Evolutionary conservation across 2,888 invertebrate species (phyloP), one percentile per base, ranked within the genome.

Genomic region (Eupithecia subumbrata): DNA sequence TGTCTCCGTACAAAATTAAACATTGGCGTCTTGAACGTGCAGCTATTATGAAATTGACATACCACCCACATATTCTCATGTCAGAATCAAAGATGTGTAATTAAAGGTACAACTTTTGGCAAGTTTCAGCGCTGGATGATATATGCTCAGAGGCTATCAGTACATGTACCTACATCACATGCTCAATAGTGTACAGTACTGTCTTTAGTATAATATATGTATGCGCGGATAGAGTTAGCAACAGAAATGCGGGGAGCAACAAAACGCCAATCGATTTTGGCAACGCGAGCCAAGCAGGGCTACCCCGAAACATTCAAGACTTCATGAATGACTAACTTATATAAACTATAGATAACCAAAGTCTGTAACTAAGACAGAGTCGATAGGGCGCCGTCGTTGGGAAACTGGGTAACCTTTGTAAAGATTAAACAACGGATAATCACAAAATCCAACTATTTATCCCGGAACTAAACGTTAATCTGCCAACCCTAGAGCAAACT

Each of bases 191-290:
- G 75, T 73, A 70, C 72, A 79, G 78, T 76, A 72, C 9, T 34
- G 60, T 68, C 73, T 37, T 67, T 71, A 56, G 70, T 78, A 76
- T 43, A 68, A 68, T 76, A 43, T 63, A 80, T 73, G 79, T 76
- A 81, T 78, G 81, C 82, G 82, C 82, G 83, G 56, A 77, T 79
- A 87, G 83, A 84, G 86, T 83, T 84, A 85, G 88, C 86, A 88
- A 87, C 88, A 86, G 84, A 84, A 86, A 56, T 72, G 84, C 83
- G 86, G 81, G 81, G 81, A 84, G 87, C 86, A 89, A 89, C 88
- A 85, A 88, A 90, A 91, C 90, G 90, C 89, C 89, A 89, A 91
- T 90, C 90, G 89, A 88, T 85, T 84, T 83, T 76, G 75, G 76
- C 76, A 79, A 82, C 82, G 85, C 83, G 86, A 85, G 89, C 87